A percentile compares a stretch with the other conserved stretches of the same genome.
Conservation (phyloP, 2,888 invertebrate species). For the Euproctis similis region DNA sequence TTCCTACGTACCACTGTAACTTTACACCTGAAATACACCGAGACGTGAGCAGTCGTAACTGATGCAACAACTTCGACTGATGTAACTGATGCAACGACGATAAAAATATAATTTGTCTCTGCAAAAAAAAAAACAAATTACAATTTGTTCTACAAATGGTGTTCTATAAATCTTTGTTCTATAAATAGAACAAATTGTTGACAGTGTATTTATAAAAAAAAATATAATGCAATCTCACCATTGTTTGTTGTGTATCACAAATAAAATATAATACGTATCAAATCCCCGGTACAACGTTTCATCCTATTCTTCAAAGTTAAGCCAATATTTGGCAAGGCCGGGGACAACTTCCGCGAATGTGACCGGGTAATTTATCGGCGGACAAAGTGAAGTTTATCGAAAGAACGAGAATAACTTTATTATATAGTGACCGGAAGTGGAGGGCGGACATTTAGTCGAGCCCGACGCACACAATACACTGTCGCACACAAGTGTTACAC, state of each 20-base stretch:
- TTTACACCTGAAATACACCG: no score
- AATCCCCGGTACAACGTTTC: constrained; percentile 42
- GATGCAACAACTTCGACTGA: no score
- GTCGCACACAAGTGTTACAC: constrained; percentile 23
- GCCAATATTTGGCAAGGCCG: constrained; percentile 67
- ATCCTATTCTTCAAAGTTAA: constrained; percentile 66
- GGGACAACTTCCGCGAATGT: constrained; percentile 50
- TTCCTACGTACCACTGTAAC: no score
- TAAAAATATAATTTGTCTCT: no score
- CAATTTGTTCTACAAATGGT: no score
- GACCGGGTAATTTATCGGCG: constrained; percentile 71
- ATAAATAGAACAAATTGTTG: no score
- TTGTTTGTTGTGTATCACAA: constrained; percentile 38
- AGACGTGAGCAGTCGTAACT: no score
- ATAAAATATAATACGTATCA: constrained; percentile 43
- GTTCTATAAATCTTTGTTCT: no score
- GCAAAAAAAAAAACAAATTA: no score
- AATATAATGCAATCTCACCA: constrained; percentile 24
- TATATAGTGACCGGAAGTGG: constrained; percentile 72
- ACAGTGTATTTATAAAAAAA: constrained; percentile 4
- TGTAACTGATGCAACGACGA: no score
- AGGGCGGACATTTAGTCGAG: constrained; percentile 34
- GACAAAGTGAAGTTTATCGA: constrained; percentile 74
- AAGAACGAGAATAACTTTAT: constrained; percentile 75
- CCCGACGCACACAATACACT: constrained; percentile 30